Evolutionary conservation across 2,888 invertebrate genomes (phyloP).

Genomic region (Sussaba pulchella): DNA sequence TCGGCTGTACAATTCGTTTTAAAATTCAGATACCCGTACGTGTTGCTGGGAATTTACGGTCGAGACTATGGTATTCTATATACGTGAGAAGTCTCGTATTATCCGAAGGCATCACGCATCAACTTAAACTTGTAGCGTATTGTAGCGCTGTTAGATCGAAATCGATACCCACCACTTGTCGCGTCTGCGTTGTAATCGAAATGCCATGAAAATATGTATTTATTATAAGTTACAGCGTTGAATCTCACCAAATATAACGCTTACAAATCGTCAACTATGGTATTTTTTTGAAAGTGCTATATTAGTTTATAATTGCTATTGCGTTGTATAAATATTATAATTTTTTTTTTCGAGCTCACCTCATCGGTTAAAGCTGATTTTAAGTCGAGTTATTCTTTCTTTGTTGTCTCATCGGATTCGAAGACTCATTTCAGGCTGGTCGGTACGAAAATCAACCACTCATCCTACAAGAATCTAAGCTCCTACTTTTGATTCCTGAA

Average conservation of each 20-base stretch:
- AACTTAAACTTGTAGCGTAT: slow-evolving; percentile 60
- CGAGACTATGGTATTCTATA: slow-evolving; percentile 22
- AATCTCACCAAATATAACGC: background rate
- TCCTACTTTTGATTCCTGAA: no score
- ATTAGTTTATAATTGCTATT: background rate
- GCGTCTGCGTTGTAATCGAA: slow-evolving; percentile 3
- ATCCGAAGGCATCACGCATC: slow-evolving; percentile 17
- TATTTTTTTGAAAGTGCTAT: no score
- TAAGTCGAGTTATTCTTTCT: no score
- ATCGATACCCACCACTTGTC: slow-evolving; percentile 29
- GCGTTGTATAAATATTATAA: background rate
- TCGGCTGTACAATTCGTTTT: slow-evolving; percentile 49
- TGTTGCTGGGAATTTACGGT: slow-evolving; percentile 31
- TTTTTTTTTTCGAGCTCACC: no score
- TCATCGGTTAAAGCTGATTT: no score
- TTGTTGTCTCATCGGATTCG: no score
- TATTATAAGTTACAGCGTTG: background rate
- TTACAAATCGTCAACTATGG: background rate
- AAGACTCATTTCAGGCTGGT: no score
- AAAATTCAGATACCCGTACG: slow-evolving; percentile 29
- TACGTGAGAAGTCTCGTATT: slow-evolving; percentile 38
- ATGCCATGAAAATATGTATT: background rate
- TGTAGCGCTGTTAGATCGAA: slow-evolving; percentile 12
- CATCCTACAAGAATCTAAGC: no score
- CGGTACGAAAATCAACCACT: no score